Evolutionary conservation across 2,888 invertebrate genomes (phyloP), one percentile per base, ranked within the genome.

Genomic region (Leptopilina syphax): DNA sequence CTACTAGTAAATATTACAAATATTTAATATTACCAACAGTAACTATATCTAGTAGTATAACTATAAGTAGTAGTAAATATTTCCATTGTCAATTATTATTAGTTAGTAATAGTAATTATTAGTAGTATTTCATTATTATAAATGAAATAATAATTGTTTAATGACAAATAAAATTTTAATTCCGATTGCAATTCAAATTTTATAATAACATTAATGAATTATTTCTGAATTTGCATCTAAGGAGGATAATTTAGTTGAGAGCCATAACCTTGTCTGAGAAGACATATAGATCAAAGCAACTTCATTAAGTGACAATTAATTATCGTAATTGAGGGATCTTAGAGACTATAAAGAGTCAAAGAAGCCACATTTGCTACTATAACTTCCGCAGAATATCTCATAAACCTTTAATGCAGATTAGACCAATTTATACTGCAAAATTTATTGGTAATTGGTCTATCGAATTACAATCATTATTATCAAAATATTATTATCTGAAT

Each of bases 221-320:
- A 34, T 60, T 60, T 60, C 60, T n/a, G n/a, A 63, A 9, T 63
- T 63, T 63, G 63, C 8, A 7, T 63, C 63, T 63, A 8, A 24
- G 7, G 63, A 6, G 63, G 63, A 63, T n/a, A 70, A 9, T 24
- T 54, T 4, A 68, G 54, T 70, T 70, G 5, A 34, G 50, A n/a
- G 27, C 27, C 27, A 2, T 67, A 78, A 83, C 80, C 81, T 81
- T 81, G 83, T 66, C 84, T 79, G 82, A 87, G 85, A 85, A 87
- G 84, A 83, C 84, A 81, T 84, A 70, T 84, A 70, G 54, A 82
- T 86, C 86, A 88, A 87, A 88, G 88, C 85, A 63, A 82, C 84
- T 87, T 89, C 84, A 87, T 89, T 88, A 88, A 85, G 83, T 83
- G 81, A 81, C 87, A 89, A 88, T 88, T 89, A 89, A 89, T 88